These are phyloP conservation scores for Pachypeltis micranthus DNA, from an alignment of 1,140 invertebrate species.

Conservation along the genomic window DNA sequence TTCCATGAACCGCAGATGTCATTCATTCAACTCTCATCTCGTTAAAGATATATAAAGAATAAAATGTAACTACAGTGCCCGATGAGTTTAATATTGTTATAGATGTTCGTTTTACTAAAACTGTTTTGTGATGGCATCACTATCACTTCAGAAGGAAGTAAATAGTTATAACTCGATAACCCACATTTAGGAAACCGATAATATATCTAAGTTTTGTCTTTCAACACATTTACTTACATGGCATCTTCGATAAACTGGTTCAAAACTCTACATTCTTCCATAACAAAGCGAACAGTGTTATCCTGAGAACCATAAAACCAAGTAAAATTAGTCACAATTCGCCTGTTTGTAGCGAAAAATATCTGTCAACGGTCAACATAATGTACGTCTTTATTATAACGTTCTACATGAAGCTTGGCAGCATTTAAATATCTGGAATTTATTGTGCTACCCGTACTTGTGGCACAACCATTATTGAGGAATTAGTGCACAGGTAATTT, in stretches of 20 bases:
- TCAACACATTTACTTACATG: constrained; percentile 44
- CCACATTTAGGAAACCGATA: no score
- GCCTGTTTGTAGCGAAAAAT: constrained; percentile 32
- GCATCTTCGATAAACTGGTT: constrained; percentile 62
- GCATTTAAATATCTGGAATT: not conserved
- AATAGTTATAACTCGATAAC: not conserved
- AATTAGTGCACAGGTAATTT: no score
- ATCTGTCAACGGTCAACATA: not conserved
- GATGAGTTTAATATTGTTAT: no score
- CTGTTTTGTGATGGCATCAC: no score
- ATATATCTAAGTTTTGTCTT: not conserved
- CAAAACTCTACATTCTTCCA: constrained; percentile 63
- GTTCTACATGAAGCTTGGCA: not conserved
- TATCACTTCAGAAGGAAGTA: not conserved
- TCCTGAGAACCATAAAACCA: no score
- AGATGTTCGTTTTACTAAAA: no score
- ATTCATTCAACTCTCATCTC: no score
- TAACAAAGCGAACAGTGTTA: constrained; percentile 53
- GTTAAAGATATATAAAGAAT: no score
- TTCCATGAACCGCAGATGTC: no score
- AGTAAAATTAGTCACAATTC: no score
- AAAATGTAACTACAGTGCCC: no score
- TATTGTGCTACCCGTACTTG: not conserved
- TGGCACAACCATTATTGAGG: no score
- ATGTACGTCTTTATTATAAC: not conserved